phyloP scores from a whole-genome alignment of 2,113 vertebrate genomes.

The Syngnathus scovelli region DNA sequence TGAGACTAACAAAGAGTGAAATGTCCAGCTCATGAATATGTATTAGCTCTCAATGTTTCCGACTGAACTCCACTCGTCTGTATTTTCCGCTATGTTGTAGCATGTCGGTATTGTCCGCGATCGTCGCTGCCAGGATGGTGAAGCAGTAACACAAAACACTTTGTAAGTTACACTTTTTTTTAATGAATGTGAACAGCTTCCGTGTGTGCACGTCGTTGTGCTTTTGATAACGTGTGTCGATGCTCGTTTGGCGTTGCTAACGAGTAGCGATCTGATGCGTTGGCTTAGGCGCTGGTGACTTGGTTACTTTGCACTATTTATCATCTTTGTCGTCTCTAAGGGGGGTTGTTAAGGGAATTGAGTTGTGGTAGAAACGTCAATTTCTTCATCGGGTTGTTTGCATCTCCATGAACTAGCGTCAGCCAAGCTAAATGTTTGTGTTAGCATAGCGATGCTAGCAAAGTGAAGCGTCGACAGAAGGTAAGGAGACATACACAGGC shows the following conservation, averaged over 20 bases:
- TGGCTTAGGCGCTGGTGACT: conserved; percentile 23
- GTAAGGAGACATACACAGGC: conserved; percentile 14
- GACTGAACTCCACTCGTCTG: conserved; percentile 5
- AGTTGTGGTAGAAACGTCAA: not conserved
- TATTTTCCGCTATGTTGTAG: conserved; percentile 9
- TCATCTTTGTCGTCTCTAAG: not conserved
- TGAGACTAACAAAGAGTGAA: not conserved
- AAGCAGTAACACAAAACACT: conserved; percentile 56
- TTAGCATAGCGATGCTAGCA: conserved; percentile 43
- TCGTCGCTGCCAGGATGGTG: conserved; percentile 59
- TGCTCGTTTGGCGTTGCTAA: conserved; percentile 14
- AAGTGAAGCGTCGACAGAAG: not conserved
- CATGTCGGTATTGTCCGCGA: conserved; percentile 35
- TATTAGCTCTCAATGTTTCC: not conserved
- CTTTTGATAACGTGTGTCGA: not conserved
- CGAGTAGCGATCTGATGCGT: not conserved
- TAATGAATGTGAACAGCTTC: not conserved
- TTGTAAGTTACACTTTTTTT: conserved; percentile 47
- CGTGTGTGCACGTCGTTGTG: conserved; percentile 19
- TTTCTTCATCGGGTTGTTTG: not conserved
- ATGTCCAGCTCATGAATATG: conserved; percentile 3
- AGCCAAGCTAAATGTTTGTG: conserved; percentile 26
- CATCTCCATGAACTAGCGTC: not conserved
- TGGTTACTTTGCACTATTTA: not conserved
- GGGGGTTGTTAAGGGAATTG: not conserved